Conservation (phyloP, 2,113 vertebrate species). For the Chroicocephalus ridibundus region DNA sequence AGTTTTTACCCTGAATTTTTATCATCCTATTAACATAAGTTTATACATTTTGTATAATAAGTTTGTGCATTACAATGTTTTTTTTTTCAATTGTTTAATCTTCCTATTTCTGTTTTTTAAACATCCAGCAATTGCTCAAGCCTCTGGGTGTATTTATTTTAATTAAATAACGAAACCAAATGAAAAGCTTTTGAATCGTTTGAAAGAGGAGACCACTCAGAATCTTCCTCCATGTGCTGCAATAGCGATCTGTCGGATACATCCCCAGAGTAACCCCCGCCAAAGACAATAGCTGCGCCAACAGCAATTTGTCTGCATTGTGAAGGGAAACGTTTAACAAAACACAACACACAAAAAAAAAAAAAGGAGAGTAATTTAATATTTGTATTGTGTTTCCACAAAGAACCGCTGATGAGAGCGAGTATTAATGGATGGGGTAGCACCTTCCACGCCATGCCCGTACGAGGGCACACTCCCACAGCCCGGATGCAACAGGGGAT, state of each 20-base stretch:
- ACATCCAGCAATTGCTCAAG: constrained; percentile 30
- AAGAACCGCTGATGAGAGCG: neutral
- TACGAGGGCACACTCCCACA: neutral
- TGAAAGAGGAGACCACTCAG: constrained; percentile 40
- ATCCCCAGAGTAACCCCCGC: constrained; percentile 23
- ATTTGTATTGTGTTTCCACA: constrained; percentile 32
- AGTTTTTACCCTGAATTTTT: neutral
- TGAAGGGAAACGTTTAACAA: neutral
- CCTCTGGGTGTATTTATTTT: constrained; percentile 59
- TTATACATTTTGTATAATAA: constrained; percentile 13
- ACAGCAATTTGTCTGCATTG: constrained; percentile 43
- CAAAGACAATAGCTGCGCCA: constrained; percentile 35
- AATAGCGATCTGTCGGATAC: neutral
- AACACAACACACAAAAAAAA: neutral
- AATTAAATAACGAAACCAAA: constrained; percentile 50
- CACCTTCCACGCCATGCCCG: neutral
- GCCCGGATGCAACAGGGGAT: rapidly evolving
- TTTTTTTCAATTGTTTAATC: constrained; percentile 45
- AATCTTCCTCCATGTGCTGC: neutral
- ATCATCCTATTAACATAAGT: constrained; percentile 12
- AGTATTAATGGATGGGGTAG: rapidly evolving
- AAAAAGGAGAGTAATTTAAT: neutral
- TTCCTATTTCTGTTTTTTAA: constrained; percentile 35
- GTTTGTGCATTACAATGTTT: neutral
- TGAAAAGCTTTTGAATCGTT: constrained; percentile 24